Percentiles rank a stretch among this genome's conserved stretches.
Conservation (phyloP, 2,888 invertebrate species). For the Phaonia tiefii region DNA sequence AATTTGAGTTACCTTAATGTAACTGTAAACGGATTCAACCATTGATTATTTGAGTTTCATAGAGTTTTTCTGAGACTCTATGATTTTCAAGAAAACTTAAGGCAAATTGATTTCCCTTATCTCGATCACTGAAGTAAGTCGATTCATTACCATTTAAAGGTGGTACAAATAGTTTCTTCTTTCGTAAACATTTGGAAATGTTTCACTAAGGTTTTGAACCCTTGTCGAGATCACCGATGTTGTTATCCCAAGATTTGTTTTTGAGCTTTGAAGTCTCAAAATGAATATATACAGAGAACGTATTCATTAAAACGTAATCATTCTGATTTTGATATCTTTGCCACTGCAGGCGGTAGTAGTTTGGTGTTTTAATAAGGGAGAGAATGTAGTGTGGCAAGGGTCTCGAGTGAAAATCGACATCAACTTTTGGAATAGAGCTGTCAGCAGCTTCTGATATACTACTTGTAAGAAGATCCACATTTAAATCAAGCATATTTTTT, state of each 20-base stretch:
- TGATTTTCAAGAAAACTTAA: slow-evolving; percentile 29
- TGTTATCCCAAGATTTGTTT: slow-evolving; percentile 46
- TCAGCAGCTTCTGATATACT: neutral
- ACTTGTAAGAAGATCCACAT: too few relatives aligned
- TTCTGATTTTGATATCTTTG: slow-evolving; percentile 68
- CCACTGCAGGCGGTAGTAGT: neutral
- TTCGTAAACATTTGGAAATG: slow-evolving; percentile 42
- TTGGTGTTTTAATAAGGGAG: neutral
- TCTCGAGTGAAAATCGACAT: neutral
- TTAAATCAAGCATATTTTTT: too few relatives aligned
- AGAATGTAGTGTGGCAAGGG: neutral
- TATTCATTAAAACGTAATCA: slow-evolving; percentile 72
- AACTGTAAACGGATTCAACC: neutral
- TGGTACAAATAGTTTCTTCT: slow-evolving; percentile 23
- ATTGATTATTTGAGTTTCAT: neutral
- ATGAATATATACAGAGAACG: slow-evolving; percentile 72
- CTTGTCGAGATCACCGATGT: slow-evolving; percentile 34
- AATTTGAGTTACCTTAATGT: slow-evolving; percentile 1
- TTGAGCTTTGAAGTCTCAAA: slow-evolving; percentile 26
- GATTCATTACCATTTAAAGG: slow-evolving; percentile 3
- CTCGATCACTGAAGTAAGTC: neutral
- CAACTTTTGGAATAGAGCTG: too few relatives aligned
- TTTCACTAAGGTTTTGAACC: slow-evolving; percentile 42
- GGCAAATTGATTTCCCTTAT: slow-evolving; percentile 33
- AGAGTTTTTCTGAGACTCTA: slow-evolving; percentile 14